A percentile compares a stretch with the other conserved stretches of the same genome.
These are phyloP conservation scores for Phortica magna DNA, from an alignment of 2,888 invertebrate species.

Conservation along the genomic window DNA sequence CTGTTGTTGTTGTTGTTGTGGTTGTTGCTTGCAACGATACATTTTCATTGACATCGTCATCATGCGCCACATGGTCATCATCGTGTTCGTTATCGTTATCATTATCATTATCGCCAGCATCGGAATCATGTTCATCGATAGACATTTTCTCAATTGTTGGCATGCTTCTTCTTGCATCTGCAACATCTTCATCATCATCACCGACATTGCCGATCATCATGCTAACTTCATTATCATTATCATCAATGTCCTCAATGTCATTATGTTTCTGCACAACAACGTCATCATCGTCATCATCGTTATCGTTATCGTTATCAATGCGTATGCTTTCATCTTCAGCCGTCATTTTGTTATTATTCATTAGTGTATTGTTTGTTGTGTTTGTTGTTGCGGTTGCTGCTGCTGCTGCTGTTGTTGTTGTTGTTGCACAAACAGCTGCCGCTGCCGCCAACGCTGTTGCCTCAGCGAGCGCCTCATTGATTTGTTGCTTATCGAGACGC, in stretches of 20 bases:
- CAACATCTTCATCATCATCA: constrained; percentile 51
- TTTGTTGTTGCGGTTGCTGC: constrained; percentile 41
- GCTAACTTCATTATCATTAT: constrained; percentile 49
- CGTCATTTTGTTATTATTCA: background rate
- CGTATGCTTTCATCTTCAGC: constrained; percentile 37
- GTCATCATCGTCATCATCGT: constrained; percentile 46
- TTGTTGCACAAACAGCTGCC: constrained; percentile 45
- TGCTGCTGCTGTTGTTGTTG: constrained; percentile 47
- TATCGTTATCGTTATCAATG: constrained; percentile 46
- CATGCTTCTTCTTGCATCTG: background rate
- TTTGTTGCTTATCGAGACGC: constrained; percentile 86
- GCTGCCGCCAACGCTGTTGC: constrained; percentile 58
- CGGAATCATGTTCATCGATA: constrained; percentile 10
- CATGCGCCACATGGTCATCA: constrained; percentile 31
- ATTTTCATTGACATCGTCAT: constrained; percentile 27
- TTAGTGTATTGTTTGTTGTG: constrained; percentile 25
- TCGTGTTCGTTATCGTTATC: constrained; percentile 4
- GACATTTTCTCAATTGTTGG: constrained; percentile 15
- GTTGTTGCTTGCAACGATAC: background rate
- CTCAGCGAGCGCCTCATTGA: constrained; percentile 69
- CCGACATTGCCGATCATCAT: constrained; percentile 38
- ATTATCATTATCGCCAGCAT: constrained; percentile 27
- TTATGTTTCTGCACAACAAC: constrained; percentile 35
- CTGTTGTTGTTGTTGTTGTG: background rate
- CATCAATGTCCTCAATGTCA: constrained; percentile 47